Conservation (phyloP, 2,113 vertebrate genomes). For the Rhipidura dahli region DNA sequence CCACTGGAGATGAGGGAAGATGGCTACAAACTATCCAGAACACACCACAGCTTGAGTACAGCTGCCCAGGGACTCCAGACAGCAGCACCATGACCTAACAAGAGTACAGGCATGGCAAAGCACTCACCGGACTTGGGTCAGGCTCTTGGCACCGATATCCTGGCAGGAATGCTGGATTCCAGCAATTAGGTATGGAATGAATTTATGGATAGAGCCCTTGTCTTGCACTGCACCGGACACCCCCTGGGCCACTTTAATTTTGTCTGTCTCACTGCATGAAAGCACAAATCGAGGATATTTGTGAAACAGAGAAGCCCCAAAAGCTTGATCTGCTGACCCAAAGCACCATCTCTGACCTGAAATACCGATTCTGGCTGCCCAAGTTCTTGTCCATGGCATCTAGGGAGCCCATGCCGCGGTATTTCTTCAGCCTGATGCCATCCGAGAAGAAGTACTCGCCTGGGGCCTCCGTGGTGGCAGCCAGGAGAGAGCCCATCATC, state of each 20-base stretch:
- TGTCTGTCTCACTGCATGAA: conserved; percentile 88
- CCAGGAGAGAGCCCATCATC: conserved; percentile 98
- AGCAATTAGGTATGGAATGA: conserved; percentile 93
- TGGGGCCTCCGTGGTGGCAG: conserved; percentile 93
- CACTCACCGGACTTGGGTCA: conserved; percentile 91
- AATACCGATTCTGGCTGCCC: conserved; percentile 95
- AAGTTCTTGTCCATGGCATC: conserved; percentile 99
- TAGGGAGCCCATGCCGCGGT: conserved; percentile 94
- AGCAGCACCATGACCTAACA: background rate
- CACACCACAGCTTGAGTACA: background rate
- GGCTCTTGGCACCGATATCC: conserved; percentile 94
- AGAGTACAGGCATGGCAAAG: background rate
- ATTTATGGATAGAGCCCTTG: conserved; percentile 98
- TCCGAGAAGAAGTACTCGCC: conserved; percentile 98
- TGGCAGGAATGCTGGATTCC: conserved; percentile 97
- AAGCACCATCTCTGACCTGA: conserved; percentile 79
- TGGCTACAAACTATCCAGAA: background rate
- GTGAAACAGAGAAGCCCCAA: background rate
- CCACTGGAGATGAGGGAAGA: background rate
- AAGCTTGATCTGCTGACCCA: background rate
- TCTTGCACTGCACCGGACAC: conserved; percentile 96
- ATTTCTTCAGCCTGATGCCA: conserved; percentile 96
- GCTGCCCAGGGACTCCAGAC: background rate
- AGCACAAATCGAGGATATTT: background rate
- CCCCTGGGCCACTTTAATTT: conserved; percentile 97